phyloP scores from a whole-genome alignment of 2,113 vertebrate species.

The Chlorocebus sabaeus region DNA sequence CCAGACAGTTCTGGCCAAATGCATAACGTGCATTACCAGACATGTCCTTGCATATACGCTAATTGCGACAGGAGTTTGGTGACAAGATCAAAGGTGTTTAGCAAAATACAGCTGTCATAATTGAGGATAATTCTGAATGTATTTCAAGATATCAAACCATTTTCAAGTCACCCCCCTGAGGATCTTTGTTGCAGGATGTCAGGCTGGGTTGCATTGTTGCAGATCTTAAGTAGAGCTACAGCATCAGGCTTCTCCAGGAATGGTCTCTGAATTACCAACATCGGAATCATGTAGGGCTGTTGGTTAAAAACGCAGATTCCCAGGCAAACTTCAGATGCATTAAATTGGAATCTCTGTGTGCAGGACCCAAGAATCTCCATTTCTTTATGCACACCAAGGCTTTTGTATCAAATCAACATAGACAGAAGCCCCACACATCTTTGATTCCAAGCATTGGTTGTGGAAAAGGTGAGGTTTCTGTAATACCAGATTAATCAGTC shows the following conservation, averaged over 20 bases:
- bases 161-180: not conserved
- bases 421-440: not conserved
- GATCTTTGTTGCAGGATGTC: not conserved
- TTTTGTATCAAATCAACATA: conserved; percentile 3
- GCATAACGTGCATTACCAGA: not conserved
- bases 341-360: not conserved
- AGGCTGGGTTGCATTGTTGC: not conserved
- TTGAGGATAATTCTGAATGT: not conserved
- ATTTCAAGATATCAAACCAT: conserved; percentile 17
- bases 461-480: conserved; percentile 14
- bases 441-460: not conserved
- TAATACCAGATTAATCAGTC: not conserved
- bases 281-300: not conserved
- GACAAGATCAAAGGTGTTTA: conserved; percentile 23
- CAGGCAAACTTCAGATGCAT: not conserved
- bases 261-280: not conserved
- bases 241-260: not conserved
- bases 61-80: not conserved
- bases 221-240: not conserved
- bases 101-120: not conserved
- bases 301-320: not conserved
- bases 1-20: not conserved
- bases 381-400: not conserved
- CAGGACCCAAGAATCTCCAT: not conserved
- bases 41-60: not conserved